Evolutionary conservation across 2,797 vertebrate genomes (phyloP), one percentile per base, ranked within the genome.

Genomic region (Acanthurus lineatus): DNA sequence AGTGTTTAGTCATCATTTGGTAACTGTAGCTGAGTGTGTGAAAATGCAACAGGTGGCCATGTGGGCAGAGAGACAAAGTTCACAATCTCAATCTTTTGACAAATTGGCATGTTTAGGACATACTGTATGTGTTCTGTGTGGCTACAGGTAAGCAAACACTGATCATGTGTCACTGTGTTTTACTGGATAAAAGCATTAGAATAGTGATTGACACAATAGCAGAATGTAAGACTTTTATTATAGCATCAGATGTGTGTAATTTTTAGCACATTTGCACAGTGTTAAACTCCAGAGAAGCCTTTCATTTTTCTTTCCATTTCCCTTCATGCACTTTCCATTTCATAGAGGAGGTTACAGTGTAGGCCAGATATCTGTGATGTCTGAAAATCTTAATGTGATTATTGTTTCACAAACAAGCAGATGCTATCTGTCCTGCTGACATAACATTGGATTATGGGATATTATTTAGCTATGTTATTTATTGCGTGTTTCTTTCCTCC

Each of bases 321-420:
- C 52, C 28, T 28, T 35, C 47, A 76, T 52, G n/a, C 40, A 32
- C 48, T 74, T 69, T 7, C 28, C 17, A 11, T 25, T 35, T 17
- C 32, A 60, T 11, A 40, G 32, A 73, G 52, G 45, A 81, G 45
- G 40, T 67, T 44, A 20, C 68, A 53, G 54, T 73, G 73, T 66
- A 52, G 52, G 85, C 61, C 76, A 69, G 77, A 81, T 68, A 77
- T 64, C 58, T 73, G 12, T 77, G 56, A 82, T 76, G 71, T 72
- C 73, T 86, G 38, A 77, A 51, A 60, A 72, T 68, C 66, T 19
- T 76, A 63, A 86, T 82, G 51, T 73, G 48, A 86, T 91, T 77
- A 77, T 47, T 4, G 63, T 3, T 79, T 65, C 69, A 49, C 47
- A 85, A 79, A 86, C 81, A 61, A 73, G 69, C 82, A 85, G 83